Evolutionary conservation across 1,140 invertebrate genomes (phyloP), one percentile per base, ranked within the genome.

Genomic region (Drosophila arizonae): DNA sequence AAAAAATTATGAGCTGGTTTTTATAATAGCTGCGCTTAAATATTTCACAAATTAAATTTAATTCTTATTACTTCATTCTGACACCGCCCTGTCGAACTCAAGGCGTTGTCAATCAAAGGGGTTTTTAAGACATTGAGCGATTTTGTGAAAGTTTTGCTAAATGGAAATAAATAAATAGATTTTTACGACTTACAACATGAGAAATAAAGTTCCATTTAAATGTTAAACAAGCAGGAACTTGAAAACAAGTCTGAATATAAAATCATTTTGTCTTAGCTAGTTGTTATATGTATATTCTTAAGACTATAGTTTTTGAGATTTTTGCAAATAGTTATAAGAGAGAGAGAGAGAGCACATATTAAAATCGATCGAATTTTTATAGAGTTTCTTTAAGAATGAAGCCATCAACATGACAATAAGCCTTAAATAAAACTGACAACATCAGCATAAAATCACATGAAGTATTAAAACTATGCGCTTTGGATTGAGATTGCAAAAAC

Each of bases 111-210:
- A 39, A 67, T 30, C 33, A 24, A 24, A 24, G 1, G 21, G 21
- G 1, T 24, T 24, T 24, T 24, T 2, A 24, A 24, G 3, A 48
- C 17, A n/a, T 43, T 62, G n/a, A 15, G 4, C 21, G 21, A 24
- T 21, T 39, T 69, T 77, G 65, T 77, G 62, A 77, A 75, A 77
- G 76, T 75, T 28, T 57, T 41, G 39, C 72, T 30, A 30, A 5
- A 3, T 6, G 3, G 21, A 24, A 24, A 24, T 24, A 24, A 24
- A 24, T 24, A 24, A 24, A 24, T 24, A 24, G 21, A 24, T 24
- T 1, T 24, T 24, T 24, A 2, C 21, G 21, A 2, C 21, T 24
- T 24, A 2, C 21, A 24, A 3, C 21, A 24, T 17, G 17, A 17
- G 17, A 17, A 17, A 17, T 17, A 17, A 17, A 17, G 17, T 24